phyloP scores from a whole-genome alignment of 2,113 vertebrate species.

The Ciconia boyciana region DNA sequence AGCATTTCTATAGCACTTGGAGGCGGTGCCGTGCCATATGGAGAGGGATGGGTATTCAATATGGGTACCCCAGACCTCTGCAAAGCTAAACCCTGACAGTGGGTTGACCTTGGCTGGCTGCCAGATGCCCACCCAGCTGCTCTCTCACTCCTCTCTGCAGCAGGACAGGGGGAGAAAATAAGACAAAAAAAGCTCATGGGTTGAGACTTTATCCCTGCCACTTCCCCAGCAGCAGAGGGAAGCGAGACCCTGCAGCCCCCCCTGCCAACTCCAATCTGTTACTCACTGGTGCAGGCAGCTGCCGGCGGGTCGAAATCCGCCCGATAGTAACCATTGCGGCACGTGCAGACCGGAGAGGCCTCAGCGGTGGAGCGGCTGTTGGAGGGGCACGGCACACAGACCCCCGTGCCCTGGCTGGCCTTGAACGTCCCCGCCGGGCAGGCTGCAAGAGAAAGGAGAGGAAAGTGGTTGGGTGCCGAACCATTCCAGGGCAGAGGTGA shows the following conservation, averaged over 20 bases:
- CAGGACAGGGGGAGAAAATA: fast-evolving
- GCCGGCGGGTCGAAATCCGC: slow-evolving; percentile 88
- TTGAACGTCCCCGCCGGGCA: slow-evolving; percentile 95
- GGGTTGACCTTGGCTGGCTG: neutral
- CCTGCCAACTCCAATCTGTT: fast-evolving
- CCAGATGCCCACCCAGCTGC: fast-evolving
- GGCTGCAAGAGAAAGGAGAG: slow-evolving; percentile 74
- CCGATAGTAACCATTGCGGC: slow-evolving; percentile 94
- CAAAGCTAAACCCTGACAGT: neutral
- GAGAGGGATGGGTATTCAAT: neutral
- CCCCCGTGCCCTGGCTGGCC: slow-evolving; percentile 87
- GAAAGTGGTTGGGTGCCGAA: neutral
- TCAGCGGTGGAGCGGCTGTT: slow-evolving; percentile 93
- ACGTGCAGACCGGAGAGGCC: slow-evolving; percentile 88
- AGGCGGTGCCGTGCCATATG: fast-evolving
- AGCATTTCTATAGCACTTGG: neutral
- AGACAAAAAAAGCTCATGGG: fast-evolving
- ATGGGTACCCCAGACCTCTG: fast-evolving
- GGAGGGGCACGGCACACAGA: slow-evolving; percentile 87
- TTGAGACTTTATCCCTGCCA: fast-evolving
- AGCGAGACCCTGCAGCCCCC: neutral
- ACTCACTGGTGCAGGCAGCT: slow-evolving; percentile 95
- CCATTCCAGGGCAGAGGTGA: fast-evolving
- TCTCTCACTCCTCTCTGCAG: fast-evolving
- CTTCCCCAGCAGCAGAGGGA: neutral